Conservation (phyloP, 2,797 vertebrate genomes). For the Eutrigla gurnardus region DNA sequence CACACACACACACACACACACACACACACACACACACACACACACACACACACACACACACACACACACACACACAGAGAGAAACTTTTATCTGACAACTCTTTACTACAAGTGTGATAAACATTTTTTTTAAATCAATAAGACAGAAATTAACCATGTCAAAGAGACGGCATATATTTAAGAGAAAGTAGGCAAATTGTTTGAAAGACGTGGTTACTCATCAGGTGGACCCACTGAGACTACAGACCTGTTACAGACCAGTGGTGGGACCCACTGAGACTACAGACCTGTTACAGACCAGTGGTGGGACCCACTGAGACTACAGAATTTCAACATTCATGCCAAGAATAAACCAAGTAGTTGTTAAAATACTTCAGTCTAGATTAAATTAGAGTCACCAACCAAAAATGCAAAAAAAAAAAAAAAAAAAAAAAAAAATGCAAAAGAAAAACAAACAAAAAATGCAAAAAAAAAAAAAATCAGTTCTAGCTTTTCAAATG, state of each 20-base stretch:
- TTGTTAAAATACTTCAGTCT: background rate
- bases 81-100: background rate
- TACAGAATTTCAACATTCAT: background rate
- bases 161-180: background rate
- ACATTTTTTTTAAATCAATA: background rate
- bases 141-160: constrained; percentile 5
- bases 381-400: background rate
- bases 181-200: background rate
- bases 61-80: constrained; percentile 7
- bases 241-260: too few relatives aligned
- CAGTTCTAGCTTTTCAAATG: background rate
- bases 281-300: too few relatives aligned
- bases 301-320: too few relatives aligned
- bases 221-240: background rate
- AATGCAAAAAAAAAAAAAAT: too few relatives aligned
- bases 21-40: background rate
- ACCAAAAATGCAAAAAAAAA: background rate
- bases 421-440: too few relatives aligned
- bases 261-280: too few relatives aligned
- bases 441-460: too few relatives aligned
- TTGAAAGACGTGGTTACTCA: background rate
- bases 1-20: constrained; percentile 7
- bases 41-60: too few relatives aligned
- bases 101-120: background rate
- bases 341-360: background rate